A percentile compares a stretch with the other conserved stretches of the same genome.
phyloP scores from a whole-genome alignment of 2,113 vertebrate genomes.

The Mirza zaza region DNA sequence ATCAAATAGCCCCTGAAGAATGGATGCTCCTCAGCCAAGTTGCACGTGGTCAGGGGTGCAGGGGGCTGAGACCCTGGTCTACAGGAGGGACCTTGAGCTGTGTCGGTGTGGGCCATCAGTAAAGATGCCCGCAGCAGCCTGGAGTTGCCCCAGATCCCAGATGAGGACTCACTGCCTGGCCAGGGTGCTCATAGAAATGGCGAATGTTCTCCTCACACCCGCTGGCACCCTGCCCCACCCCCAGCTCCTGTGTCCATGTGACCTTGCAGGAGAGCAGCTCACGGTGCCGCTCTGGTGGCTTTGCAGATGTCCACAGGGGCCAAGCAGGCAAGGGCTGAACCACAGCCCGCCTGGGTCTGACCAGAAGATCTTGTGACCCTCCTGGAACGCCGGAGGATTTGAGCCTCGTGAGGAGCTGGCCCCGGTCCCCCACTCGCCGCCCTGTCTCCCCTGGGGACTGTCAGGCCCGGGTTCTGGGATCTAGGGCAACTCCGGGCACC shows the following conservation, averaged over 20 bases:
- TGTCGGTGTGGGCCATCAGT: not conserved
- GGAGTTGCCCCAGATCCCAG: not conserved
- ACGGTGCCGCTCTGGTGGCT: rapidly evolving
- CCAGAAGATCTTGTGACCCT: not conserved
- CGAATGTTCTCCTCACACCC: rapidly evolving
- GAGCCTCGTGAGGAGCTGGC: no score
- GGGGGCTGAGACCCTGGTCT: no score
- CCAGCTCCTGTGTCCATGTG: rapidly evolving
- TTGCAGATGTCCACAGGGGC: rapidly evolving
- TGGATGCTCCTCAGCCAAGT: not conserved
- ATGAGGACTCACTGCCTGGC: not conserved
- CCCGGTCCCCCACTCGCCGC: rapidly evolving
- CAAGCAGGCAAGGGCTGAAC: rapidly evolving
- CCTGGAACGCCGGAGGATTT: rapidly evolving
- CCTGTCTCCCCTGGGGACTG: no score
- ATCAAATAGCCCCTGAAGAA: rapidly evolving
- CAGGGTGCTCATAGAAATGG: not conserved
- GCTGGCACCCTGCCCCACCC: rapidly evolving
- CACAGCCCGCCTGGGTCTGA: rapidly evolving
- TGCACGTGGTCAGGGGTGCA: rapidly evolving
- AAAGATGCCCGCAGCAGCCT: no score
- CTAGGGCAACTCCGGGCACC: rapidly evolving
- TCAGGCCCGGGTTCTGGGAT: not conserved
- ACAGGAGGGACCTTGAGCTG: not conserved
- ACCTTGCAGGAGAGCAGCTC: not conserved